Evolutionary conservation across 2,113 vertebrate genomes (phyloP).

Genomic region (Salvator merianae): DNA sequence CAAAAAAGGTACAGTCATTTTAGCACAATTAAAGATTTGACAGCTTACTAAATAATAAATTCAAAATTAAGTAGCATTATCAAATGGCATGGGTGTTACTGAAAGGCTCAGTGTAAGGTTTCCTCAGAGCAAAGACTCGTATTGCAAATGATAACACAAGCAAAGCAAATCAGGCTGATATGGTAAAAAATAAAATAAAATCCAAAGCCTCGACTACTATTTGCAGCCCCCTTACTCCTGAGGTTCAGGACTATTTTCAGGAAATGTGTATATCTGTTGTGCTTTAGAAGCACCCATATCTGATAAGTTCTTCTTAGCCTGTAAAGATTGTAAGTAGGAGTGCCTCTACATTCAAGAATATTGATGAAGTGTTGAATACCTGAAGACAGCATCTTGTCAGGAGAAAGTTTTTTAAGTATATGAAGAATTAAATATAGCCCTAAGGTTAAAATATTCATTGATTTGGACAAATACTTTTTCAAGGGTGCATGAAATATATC

Average conservation of each 20-base stretch:
- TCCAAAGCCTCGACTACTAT: background rate
- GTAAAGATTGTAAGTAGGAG: too few relatives aligned
- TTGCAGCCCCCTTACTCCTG: background rate
- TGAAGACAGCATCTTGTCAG: background rate
- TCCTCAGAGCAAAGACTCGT: too few relatives aligned
- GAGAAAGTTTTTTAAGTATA: background rate
- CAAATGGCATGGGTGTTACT: background rate
- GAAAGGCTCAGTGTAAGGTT: background rate
- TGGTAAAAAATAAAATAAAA: too few relatives aligned
- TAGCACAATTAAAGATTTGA: background rate
- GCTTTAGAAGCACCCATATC: background rate
- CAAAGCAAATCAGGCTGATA: background rate
- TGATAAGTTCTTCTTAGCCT: constrained; percentile 1
- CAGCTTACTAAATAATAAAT: background rate
- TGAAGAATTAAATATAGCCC: background rate
- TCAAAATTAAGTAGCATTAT: background rate
- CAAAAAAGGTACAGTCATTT: background rate
- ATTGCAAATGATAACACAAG: background rate
- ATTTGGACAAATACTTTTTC: background rate
- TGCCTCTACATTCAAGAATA: constrained; percentile 3
- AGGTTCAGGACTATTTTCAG: background rate
- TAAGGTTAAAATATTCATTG: background rate
- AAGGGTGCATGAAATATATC: background rate
- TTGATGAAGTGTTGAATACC: background rate
- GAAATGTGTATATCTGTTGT: background rate